Evolutionary conservation across 1,140 invertebrate genomes (phyloP).

Genomic region (Chionoecetes opilio): DNA sequence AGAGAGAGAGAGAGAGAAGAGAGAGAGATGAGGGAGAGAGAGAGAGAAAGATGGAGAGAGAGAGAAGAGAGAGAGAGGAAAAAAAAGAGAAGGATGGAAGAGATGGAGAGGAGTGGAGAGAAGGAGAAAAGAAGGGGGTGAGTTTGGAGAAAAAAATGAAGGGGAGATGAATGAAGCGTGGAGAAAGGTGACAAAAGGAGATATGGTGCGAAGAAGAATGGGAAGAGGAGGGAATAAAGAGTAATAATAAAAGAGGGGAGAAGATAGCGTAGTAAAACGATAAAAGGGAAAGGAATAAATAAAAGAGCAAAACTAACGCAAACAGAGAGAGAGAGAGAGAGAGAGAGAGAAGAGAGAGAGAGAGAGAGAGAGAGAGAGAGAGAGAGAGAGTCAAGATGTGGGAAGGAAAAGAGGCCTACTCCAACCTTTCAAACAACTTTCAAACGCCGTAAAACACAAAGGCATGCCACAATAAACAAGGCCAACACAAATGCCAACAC

Average conservation of each 20-base stretch:
- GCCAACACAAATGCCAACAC: neutral
- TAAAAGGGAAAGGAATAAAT: too few species aligned
- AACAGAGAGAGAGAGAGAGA: neutral
- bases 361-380: neutral
- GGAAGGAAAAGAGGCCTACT: neutral
- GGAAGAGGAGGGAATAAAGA: neutral
- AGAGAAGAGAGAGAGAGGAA: neutral
- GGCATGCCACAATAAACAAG: neutral
- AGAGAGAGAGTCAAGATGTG: neutral
- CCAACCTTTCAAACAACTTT: slow-evolving; percentile 20
- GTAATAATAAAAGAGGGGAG: neutral
- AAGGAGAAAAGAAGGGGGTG: too few species aligned
- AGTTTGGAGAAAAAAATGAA: neutral
- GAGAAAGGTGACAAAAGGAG: neutral
- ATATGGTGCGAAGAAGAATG: neutral
- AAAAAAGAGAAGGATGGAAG: neutral
- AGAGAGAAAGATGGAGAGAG: neutral
- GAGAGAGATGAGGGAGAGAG: neutral
- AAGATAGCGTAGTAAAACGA: too few species aligned
- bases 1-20: neutral
- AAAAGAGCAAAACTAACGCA: too few species aligned
- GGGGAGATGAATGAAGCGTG: neutral
- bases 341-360: neutral
- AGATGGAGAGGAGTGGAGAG: neutral
- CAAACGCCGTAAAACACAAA: slow-evolving; percentile 5